These are phyloP conservation scores for Ichneumoninae sp. DNA, from an alignment of 2,888 invertebrate genomes.

Conservation along the genomic window DNA sequence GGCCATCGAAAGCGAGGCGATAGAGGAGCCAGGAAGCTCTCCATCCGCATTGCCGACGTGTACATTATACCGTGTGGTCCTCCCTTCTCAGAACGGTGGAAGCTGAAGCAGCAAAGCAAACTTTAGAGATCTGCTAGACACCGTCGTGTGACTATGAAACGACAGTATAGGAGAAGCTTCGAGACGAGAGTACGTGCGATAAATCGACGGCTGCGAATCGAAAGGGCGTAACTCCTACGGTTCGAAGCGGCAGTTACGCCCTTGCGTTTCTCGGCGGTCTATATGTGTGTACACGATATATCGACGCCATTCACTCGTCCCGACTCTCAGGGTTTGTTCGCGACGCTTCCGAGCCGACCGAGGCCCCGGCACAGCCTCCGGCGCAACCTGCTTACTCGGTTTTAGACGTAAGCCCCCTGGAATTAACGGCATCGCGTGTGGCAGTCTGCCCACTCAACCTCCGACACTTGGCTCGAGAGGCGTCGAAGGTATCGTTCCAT, in stretches of 20 bases:
- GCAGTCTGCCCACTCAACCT: neutral
- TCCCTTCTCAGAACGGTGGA: neutral
- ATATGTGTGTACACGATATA: slow-evolving; percentile 10
- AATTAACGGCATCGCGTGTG: slow-evolving; percentile 48
- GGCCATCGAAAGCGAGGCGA: neutral
- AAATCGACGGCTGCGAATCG: neutral
- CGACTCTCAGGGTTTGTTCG: slow-evolving; percentile 14
- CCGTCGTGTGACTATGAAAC: slow-evolving; percentile 17
- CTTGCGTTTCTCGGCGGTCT: too few relatives aligned
- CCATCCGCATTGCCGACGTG: slow-evolving; percentile 16
- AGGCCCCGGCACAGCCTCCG: slow-evolving; percentile 25
- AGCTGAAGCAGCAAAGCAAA: slow-evolving; percentile 41
- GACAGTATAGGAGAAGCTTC: neutral
- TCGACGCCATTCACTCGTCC: neutral
- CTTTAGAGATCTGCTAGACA: slow-evolving; percentile 30
- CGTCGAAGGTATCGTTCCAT: neutral
- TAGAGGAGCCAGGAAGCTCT: slow-evolving; percentile 33
- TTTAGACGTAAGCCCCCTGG: slow-evolving; percentile 57
- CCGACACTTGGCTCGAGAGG: slow-evolving; percentile 12
- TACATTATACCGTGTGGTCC: slow-evolving; percentile 7
- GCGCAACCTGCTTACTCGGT: slow-evolving; percentile 50
- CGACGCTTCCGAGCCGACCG: slow-evolving; percentile 20
- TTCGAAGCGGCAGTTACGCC: too few relatives aligned
- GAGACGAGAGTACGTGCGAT: slow-evolving; percentile 1
- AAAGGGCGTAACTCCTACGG: too few relatives aligned